These are phyloP conservation scores for Lutjanus campechanus DNA, from an alignment of 2,797 vertebrate genomes.

Conservation along the genomic window DNA sequence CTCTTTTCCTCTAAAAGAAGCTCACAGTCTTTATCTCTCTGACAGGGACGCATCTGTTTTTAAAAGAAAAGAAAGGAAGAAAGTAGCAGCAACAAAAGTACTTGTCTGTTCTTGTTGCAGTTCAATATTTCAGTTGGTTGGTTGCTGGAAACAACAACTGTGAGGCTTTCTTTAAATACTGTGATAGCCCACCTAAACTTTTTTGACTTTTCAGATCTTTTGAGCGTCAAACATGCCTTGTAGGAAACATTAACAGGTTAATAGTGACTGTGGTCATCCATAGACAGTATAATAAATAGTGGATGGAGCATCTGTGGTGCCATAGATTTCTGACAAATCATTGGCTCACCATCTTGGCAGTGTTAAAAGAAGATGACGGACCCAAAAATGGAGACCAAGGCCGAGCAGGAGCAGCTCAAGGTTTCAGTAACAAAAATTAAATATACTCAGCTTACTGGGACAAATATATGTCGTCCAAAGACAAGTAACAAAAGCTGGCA, in stretches of 20 bases:
- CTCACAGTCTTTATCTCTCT: conserved; percentile 31
- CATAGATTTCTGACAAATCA: too few species aligned
- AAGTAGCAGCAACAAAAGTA: conserved; percentile 8
- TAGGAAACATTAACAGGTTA: neutral
- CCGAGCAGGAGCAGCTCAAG: too few species aligned
- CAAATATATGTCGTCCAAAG: too few species aligned
- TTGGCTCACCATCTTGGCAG: too few species aligned
- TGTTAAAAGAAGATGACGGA: too few species aligned
- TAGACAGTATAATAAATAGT: too few species aligned
- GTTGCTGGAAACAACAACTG: neutral
- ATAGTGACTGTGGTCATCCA: neutral
- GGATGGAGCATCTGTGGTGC: too few species aligned
- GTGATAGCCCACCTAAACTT: neutral
- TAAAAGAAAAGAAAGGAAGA: neutral
- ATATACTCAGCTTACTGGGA: too few species aligned
- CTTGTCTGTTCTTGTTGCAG: conserved; percentile 11
- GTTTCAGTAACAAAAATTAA: too few species aligned
- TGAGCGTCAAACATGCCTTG: neutral
- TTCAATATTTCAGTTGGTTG: conserved; percentile 7
- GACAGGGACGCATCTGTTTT: conserved; percentile 39
- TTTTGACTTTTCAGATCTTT: neutral
- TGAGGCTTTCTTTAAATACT: neutral
- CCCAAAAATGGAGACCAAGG: too few species aligned
- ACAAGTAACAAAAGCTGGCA: too few species aligned
- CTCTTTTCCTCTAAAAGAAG: conserved; percentile 1